A percentile compares a stretch with the other conserved stretches of the same genome.
Conservation (phyloP, 1,140 invertebrate species). For the Zophobas atratus region DNA sequence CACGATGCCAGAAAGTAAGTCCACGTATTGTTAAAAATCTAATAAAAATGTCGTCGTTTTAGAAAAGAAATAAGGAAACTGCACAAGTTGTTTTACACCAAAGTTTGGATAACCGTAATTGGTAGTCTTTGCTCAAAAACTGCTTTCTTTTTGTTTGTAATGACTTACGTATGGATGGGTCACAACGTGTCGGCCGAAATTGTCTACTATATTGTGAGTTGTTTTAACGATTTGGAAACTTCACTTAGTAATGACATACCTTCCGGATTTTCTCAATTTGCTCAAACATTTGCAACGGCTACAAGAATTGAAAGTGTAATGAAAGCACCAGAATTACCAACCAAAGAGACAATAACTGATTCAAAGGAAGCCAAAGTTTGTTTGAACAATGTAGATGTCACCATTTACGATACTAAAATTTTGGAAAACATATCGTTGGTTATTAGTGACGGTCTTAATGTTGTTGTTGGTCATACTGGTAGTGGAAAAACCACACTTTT, state of each 20-base stretch:
- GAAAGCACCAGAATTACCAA: constrained; percentile 51
- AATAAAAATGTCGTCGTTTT: constrained; percentile 46
- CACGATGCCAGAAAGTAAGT: constrained; percentile 48
- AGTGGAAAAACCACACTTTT: constrained; percentile 84
- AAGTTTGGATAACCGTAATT: constrained; percentile 51
- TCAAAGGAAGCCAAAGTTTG: constrained; percentile 50
- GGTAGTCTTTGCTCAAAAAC: constrained; percentile 78
- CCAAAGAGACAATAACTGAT: neutral
- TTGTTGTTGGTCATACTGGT: constrained; percentile 84
- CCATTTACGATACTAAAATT: constrained; percentile 66
- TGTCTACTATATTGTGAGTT: constrained; percentile 82
- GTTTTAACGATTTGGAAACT: constrained; percentile 81
- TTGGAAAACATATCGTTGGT: constrained; percentile 74
- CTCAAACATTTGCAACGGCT: constrained; percentile 65
- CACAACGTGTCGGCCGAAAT: constrained; percentile 81
- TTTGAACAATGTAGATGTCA: constrained; percentile 51
- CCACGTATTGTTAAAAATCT: constrained; percentile 12
- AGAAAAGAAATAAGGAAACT: constrained; percentile 57
- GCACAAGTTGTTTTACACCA: constrained; percentile 54
- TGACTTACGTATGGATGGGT: constrained; percentile 80
- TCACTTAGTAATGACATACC: constrained; percentile 82
- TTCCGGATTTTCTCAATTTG: constrained; percentile 74
- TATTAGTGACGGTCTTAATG: constrained; percentile 74
- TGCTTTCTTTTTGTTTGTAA: constrained; percentile 69
- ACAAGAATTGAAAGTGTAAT: constrained; percentile 57